phyloP scores from a whole-genome alignment of 2,113 vertebrate genomes.

The Holacanthus passer region DNA sequence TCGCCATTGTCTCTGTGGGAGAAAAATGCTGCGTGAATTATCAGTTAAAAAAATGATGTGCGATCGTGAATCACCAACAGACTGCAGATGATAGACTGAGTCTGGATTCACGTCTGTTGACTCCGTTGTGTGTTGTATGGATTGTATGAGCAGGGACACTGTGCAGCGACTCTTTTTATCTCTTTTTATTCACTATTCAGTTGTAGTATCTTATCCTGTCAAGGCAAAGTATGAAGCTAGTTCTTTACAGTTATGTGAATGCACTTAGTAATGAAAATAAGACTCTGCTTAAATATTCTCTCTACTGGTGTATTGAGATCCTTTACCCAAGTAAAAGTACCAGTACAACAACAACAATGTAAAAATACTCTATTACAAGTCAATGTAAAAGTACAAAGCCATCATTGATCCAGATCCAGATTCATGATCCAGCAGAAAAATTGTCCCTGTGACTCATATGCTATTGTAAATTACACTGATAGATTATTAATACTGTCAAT shows the following conservation, averaged over 20 bases:
- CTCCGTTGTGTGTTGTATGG: background rate
- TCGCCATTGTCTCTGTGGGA: background rate
- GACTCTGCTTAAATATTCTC: background rate
- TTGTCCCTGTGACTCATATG: no score
- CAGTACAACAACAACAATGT: background rate
- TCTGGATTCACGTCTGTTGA: constrained; percentile 12
- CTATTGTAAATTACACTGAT: background rate
- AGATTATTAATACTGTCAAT: background rate
- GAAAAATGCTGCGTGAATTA: background rate
- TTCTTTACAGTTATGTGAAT: background rate
- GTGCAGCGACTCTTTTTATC: no score
- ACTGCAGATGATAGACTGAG: constrained; percentile 5
- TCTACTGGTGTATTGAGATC: no score
- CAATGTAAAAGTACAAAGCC: background rate
- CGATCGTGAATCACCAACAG: constrained; percentile 15
- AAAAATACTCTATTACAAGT: background rate
- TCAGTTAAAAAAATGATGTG: background rate
- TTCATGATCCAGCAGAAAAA: no score
- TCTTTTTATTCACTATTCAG: background rate
- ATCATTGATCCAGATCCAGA: no score
- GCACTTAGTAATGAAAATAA: background rate
- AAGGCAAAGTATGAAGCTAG: background rate
- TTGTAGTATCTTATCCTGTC: background rate
- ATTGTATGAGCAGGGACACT: constrained; percentile 7
- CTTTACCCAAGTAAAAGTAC: no score